A percentile compares a stretch with the other conserved stretches of the same genome.
Conservation (phyloP, 2,888 invertebrate species). For the Erannis defoliaria region DNA sequence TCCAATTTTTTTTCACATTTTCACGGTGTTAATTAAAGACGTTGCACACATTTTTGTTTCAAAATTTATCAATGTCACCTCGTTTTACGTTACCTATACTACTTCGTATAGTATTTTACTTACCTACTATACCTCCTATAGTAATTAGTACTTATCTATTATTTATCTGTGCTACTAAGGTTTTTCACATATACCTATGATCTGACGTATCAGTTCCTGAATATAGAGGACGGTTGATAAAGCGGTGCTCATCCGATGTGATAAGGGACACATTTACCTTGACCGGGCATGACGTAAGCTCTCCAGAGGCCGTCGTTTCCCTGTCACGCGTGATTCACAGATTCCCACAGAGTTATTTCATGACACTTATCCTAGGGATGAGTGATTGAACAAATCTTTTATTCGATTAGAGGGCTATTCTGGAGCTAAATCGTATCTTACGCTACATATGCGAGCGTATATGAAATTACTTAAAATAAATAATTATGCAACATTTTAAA, state of each 20-base stretch:
- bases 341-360: constrained; percentile 1
- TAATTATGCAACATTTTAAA: neutral
- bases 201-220: constrained; percentile 5
- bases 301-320: constrained; percentile 11
- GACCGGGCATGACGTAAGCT: constrained; percentile 46
- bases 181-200: no score
- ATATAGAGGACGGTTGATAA: constrained; percentile 14
- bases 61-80: no score
- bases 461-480: neutral
- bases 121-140: no score
- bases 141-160: no score
- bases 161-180: no score
- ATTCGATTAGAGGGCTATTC: neutral
- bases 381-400: constrained; percentile 23
- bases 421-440: neutral
- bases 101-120: no score
- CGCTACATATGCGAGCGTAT: neutral
- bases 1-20: no score
- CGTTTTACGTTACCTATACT: no score
- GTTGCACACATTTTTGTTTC: no score
- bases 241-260: constrained; percentile 41
- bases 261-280: constrained; percentile 47
- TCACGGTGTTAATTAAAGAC: no score
- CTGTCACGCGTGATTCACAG: constrained; percentile 24
- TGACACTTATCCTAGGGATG: constrained; percentile 20